phyloP scores from a whole-genome alignment of 2,888 invertebrate genomes.

The Parnassius mnemosyne region DNA sequence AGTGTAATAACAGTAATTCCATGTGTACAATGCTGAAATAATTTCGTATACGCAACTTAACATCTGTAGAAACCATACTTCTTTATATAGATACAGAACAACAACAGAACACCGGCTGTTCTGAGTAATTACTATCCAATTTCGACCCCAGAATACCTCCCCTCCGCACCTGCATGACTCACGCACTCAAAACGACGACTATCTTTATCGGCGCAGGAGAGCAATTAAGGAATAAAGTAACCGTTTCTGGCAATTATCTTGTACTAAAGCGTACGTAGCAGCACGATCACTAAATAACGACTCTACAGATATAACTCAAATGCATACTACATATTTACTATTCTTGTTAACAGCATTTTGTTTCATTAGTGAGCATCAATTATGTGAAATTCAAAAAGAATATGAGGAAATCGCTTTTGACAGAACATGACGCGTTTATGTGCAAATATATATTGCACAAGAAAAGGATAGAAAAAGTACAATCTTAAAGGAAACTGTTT shows the following conservation, averaged over 20 bases:
- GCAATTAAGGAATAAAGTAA: slow-evolving; percentile 21
- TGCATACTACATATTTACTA: slow-evolving; percentile 7
- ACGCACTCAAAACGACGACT: slow-evolving; percentile 9
- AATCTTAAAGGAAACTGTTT: too few species aligned
- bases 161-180: slow-evolving; percentile 14
- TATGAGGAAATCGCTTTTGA: background rate
- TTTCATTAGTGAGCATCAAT: slow-evolving; percentile 3
- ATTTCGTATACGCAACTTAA: background rate
- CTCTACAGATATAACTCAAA: too few species aligned
- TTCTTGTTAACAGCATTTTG: slow-evolving; percentile 7
- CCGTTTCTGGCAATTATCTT: slow-evolving; percentile 18
- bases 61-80: slow-evolving; percentile 2
- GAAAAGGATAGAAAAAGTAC: too few species aligned
- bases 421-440: too few species aligned
- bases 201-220: slow-evolving; percentile 12
- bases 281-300: background rate
- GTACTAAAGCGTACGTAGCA: slow-evolving; percentile 1
- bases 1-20: slow-evolving; percentile 1
- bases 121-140: slow-evolving; percentile 7
- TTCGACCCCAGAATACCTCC: slow-evolving; percentile 18
- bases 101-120: slow-evolving; percentile 8
- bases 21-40: background rate
- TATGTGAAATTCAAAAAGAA: slow-evolving; percentile 4
- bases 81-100: too few species aligned
- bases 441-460: too few species aligned